Percentiles rank a stretch among this genome's conserved stretches.
These are phyloP conservation scores for Aphis craccivora DNA, from an alignment of 1,140 invertebrate genomes.

Conservation along the genomic window DNA sequence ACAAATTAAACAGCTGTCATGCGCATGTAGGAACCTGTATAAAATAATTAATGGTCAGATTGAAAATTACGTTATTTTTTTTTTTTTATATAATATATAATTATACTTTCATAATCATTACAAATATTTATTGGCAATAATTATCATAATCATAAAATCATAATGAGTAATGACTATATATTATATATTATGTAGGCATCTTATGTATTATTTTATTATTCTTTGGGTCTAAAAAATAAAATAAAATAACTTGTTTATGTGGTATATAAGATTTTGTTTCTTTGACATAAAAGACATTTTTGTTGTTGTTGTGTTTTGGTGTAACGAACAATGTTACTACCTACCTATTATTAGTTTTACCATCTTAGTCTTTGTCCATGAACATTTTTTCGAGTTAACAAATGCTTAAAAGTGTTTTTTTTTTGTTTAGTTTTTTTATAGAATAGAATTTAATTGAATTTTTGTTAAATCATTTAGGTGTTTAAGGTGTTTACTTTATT, in stretches of 20 bases:
- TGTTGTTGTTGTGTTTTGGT: not conserved
- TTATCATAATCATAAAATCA: not conserved
- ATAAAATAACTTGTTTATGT: not conserved
- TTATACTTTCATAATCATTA: not conserved
- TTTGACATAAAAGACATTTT: not conserved
- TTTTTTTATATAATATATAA: not conserved
- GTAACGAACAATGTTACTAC: not conserved
- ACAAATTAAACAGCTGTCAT: not conserved
- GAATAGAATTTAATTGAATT: not conserved
- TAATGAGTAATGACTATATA: not conserved
- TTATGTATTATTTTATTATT: not conserved
- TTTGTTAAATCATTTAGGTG: not conserved
- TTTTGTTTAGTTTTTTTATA: not conserved
- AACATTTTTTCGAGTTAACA: not conserved
- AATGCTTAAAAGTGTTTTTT: not conserved
- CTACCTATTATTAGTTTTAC: not conserved
- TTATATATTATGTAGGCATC: not conserved
- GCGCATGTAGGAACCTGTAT: too few relatives aligned
- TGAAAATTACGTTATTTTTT: not conserved
- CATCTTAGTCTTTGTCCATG: not conserved
- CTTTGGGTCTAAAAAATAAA: not conserved
- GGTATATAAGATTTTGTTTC: not conserved
- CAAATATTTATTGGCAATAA: not conserved
- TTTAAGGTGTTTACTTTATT: not conserved
- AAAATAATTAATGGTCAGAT: not conserved